These are phyloP conservation scores for Nemotelus nigrinus DNA, from an alignment of 2,888 invertebrate genomes.

Conservation along the genomic window DNA sequence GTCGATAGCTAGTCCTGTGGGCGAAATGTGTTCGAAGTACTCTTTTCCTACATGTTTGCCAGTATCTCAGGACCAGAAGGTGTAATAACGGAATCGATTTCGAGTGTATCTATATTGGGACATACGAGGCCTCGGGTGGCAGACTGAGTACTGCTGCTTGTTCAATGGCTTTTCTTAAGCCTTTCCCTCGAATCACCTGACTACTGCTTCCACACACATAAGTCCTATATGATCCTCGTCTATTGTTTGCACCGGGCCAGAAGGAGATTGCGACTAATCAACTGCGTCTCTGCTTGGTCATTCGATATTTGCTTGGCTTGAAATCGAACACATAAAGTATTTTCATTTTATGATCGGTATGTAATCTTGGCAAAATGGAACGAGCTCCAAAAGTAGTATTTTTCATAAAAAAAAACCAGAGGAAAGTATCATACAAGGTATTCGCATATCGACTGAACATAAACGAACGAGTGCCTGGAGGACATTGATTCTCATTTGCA, in stretches of 20 bases:
- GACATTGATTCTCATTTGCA: conserved; percentile 38
- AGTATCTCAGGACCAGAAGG: conserved; percentile 1
- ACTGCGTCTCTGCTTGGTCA: conserved; percentile 27
- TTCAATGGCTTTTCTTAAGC: too few relatives aligned
- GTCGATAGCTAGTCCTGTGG: neutral
- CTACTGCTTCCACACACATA: too few relatives aligned
- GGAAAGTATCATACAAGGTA: conserved; percentile 13
- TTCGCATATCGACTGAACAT: conserved; percentile 23
- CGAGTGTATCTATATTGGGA: neutral
- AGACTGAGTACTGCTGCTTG: too few relatives aligned
- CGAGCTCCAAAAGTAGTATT: conserved; percentile 33
- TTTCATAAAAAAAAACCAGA: conserved; percentile 35
- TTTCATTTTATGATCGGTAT: conserved; percentile 37
- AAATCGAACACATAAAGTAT: conserved; percentile 42
- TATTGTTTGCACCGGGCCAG: too few relatives aligned
- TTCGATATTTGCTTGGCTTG: neutral
- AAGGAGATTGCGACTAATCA: neutral
- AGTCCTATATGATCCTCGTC: too few relatives aligned
- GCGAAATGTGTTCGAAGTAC: neutral
- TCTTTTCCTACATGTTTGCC: neutral
- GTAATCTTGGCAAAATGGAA: conserved; percentile 41
- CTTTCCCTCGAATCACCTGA: too few relatives aligned
- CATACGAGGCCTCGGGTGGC: neutral
- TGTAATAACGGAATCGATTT: conserved; percentile 18
- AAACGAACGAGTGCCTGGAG: neutral